These are phyloP conservation scores for Propithecus perrieri DNA, from an alignment of 2,797 vertebrate genomes.

Conservation along the genomic window DNA sequence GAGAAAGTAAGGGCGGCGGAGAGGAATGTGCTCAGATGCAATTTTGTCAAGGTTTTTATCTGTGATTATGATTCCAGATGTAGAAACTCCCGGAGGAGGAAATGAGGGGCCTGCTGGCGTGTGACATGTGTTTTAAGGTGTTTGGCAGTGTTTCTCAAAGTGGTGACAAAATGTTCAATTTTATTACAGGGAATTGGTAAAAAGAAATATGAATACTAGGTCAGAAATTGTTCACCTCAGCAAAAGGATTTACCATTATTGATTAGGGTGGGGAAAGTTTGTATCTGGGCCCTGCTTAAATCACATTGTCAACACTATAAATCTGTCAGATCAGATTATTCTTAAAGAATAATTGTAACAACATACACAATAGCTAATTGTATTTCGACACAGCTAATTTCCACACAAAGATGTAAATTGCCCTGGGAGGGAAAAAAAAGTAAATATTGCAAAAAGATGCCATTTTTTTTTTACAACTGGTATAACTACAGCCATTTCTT, in stretches of 20 bases:
- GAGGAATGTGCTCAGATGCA: slow-evolving; percentile 85
- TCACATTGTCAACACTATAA: slow-evolving; percentile 64
- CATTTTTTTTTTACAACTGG: background rate
- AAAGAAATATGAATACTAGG: slow-evolving; percentile 82
- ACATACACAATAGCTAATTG: slow-evolving; percentile 53
- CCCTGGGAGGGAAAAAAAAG: slow-evolving; percentile 3
- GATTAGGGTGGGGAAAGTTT: slow-evolving; percentile 67
- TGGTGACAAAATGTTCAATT: slow-evolving; percentile 88
- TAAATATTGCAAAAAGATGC: slow-evolving; percentile 62
- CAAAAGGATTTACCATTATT: slow-evolving; percentile 74
- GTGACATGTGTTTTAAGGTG: slow-evolving; percentile 89
- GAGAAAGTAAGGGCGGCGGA: slow-evolving; percentile 83
- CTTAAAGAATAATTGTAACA: slow-evolving; percentile 65
- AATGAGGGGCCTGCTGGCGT: slow-evolving; percentile 86
- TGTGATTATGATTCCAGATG: slow-evolving; percentile 88
- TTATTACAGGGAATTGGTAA: slow-evolving; percentile 83
- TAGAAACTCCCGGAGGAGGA: slow-evolving; percentile 84
- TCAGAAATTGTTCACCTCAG: slow-evolving; percentile 78
- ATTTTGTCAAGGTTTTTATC: slow-evolving; percentile 89
- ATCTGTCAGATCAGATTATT: slow-evolving; percentile 71
- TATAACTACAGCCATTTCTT: slow-evolving; percentile 45
- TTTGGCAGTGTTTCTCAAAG: slow-evolving; percentile 88
- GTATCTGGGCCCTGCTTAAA: slow-evolving; percentile 69
- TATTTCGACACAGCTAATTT: slow-evolving; percentile 42
- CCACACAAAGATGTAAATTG: slow-evolving; percentile 35